Evolutionary conservation across 2,888 invertebrate species (phyloP), one percentile per base, ranked within the genome.

Genomic region (Campoplex capitator): DNA sequence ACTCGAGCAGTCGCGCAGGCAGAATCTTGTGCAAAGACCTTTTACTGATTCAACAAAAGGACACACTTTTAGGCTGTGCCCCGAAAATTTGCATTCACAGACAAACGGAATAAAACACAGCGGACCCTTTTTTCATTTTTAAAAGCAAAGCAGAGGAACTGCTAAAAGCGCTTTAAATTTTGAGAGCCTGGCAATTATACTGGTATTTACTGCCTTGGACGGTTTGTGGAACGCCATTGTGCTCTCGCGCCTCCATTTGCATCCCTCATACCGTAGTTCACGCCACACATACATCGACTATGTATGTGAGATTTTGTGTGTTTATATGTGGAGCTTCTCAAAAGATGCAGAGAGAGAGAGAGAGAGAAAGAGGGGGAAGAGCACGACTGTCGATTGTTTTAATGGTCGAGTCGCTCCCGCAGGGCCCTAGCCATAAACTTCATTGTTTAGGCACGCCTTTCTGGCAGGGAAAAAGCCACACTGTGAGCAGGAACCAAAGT

Each of bases 371-470:
- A 74, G 38, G 42, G 48, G 67, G 78, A 83, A 83, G 79, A 78
- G 87, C 88, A 88, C 88, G 90, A 90, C 91, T 89, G 90, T 91
- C 93, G 94, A 94, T 94, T 93, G 93, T 93, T 93, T 94, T 93
- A 93, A 93, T 92, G 93, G 91, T 71, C 87, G 76, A 84, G 88
- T 81, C 84, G 88, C 84, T 88, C 85, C 85, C 86, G 87, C 87
- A 70, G 86, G 91, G 90, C 91, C 91, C 90, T 90, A 88, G 88
- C 89, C 92, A 92, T 94, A 94, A 93, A 93, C 92, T 93, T 93
- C 93, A 93, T 94, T 94, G 93, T 94, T 93, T 92, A 92, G 92
- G 91, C 91, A 92, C 91, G 92, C 91, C 92, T 92, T 93, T 93
- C 93, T 91, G 84, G 83, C 86, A 84, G 84, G 76, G 75, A 73